Base-by-base conservation (phyloP, 1,140 invertebrate genomes). In the Harlomillsia oculata region DNA sequence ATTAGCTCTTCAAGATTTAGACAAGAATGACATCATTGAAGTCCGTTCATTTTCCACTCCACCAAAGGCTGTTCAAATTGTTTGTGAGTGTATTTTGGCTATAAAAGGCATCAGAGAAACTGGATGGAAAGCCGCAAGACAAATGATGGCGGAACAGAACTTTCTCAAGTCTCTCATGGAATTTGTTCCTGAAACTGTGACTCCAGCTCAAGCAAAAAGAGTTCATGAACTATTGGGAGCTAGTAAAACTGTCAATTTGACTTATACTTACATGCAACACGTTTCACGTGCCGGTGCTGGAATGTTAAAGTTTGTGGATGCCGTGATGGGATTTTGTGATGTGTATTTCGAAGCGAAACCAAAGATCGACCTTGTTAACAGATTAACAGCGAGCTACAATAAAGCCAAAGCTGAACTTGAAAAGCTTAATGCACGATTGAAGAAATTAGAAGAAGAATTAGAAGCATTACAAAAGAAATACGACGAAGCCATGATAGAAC, bases 41-140 rank as follows among this genome's bases (percentile, higher is more conserved):
- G 92, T 94, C 63, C 77, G 80, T 77, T 89, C 86, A 0, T 92
- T 93, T 69, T 83, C 86, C 28, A 90, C 87, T n/a, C 89, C 89
- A 0, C 88, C 89, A 0, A 83, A 89, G 63, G 79, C 86, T 32
- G 88, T 93, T 16, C 88, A 91, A 64, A 68, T 83, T 1, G 82
- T 93, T 0, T 88, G 86, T 66, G 89, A 93, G 69, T 91, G 87
- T 66, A 81, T 93, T 21, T 84, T 84, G 0, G 87, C 92, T 48
- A 76, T 93, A 18, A 77, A 81, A 60, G 85, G 84, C 1, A 75
- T 82, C 9, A 87, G 85, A 62, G 89, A 93, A 43, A 80, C 92
- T 0, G 85, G 79, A 34, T 93, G 89, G 89, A 92, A 92, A 72
- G 80, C 80, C 13, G 88, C 87, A 0, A 90, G 89, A 68, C 84